Conservation (phyloP, 2,888 invertebrate species). For the Portevinia maculata region DNA sequence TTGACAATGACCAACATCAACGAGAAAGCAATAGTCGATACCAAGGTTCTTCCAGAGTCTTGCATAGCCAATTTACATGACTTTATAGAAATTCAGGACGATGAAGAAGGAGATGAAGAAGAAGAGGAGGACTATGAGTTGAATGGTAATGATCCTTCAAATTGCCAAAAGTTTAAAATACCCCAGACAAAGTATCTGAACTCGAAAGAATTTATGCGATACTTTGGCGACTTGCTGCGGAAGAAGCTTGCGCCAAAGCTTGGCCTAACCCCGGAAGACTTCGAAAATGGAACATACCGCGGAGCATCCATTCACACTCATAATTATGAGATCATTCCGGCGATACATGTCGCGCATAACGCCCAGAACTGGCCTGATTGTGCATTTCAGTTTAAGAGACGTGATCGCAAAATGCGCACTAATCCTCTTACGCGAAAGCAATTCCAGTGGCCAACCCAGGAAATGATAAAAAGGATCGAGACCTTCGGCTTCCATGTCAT, state of each 20-base stretch:
- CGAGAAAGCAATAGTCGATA: conserved; percentile 69
- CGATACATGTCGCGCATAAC: conserved; percentile 83
- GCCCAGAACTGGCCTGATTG: conserved; percentile 88
- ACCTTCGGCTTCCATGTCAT: conserved; percentile 88
- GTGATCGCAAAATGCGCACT: conserved; percentile 85
- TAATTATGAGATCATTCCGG: conserved; percentile 88
- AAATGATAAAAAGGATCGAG: conserved; percentile 87
- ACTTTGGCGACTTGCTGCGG: conserved; percentile 87
- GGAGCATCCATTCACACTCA: conserved; percentile 88
- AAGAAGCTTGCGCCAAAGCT: conserved; percentile 85
- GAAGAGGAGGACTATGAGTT: conserved; percentile 73
- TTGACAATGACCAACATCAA: conserved; percentile 75
- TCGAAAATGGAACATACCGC: conserved; percentile 85
- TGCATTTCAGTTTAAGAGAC: conserved; percentile 87
- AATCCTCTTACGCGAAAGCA: conserved; percentile 85
- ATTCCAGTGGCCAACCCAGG: conserved; percentile 88
- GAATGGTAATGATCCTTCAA: conserved; percentile 61
- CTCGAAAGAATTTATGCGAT: conserved; percentile 87
- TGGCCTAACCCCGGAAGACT: conserved; percentile 84
- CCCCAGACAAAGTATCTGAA: conserved; percentile 83
- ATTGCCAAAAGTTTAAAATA: conserved; percentile 18
- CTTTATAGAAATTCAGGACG: conserved; percentile 77
- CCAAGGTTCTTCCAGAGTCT: conserved; percentile 79
- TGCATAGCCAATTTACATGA: conserved; percentile 79
- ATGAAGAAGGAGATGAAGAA: conserved; percentile 76